Evolutionary conservation across 2,797 vertebrate species (phyloP).

Genomic region (Hippopotamyrus pictus): DNA sequence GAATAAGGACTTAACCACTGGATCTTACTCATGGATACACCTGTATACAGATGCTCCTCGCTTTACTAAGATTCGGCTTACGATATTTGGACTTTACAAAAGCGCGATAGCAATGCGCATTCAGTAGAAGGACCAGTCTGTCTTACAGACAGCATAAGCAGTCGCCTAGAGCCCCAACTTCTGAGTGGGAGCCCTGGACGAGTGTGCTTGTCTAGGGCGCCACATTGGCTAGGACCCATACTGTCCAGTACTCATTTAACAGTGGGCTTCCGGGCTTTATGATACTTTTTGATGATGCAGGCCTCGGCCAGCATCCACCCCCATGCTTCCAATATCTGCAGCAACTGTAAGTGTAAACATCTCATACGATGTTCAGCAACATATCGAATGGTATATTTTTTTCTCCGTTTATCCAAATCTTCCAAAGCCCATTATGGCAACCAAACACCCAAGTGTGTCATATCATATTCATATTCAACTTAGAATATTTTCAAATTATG

Average conservation of each 20-base stretch:
- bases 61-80: neutral
- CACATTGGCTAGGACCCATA: neutral
- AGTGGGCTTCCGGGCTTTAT: neutral
- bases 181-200: neutral
- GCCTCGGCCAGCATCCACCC: neutral
- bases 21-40: neutral
- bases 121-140: neutral
- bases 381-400: neutral
- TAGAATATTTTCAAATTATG: neutral
- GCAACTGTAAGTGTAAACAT: neutral
- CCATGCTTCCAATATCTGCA: neutral
- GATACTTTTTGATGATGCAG: neutral
- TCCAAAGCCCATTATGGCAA: neutral
- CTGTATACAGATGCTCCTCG: neutral
- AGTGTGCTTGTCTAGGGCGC: neutral
- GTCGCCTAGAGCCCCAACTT: neutral
- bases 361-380: neutral
- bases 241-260: neutral
- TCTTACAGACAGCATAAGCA: neutral
- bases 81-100: neutral
- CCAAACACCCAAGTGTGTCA: conserved; percentile 11
- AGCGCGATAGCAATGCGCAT: neutral
- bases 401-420: neutral
- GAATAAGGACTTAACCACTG: conserved; percentile 5
- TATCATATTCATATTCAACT: neutral